Percentiles rank a stretch among this genome's conserved stretches.
These are phyloP conservation scores for Plagiodera versicolora DNA, from an alignment of 2,888 invertebrate genomes.

Conservation along the genomic window DNA sequence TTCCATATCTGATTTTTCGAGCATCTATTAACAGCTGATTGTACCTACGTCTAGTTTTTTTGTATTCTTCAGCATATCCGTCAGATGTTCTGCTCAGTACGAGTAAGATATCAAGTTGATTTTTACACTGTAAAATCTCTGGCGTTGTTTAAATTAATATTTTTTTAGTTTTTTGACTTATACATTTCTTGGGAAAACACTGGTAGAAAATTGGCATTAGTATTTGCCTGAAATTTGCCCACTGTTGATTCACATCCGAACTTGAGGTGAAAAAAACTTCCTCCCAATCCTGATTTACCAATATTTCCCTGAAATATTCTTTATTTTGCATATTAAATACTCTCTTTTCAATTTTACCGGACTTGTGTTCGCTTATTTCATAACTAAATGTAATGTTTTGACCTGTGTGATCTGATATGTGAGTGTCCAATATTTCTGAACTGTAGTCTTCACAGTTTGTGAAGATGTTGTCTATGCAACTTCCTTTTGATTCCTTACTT, in stretches of 20 bases:
- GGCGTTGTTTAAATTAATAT: neutral
- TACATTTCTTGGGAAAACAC: neutral
- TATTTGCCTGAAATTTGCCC: neutral
- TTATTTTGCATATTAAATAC: neutral
- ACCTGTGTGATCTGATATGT: neutral
- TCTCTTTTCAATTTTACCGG: neutral
- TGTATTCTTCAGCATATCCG: neutral
- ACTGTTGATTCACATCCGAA: neutral
- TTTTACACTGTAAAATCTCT: neutral
- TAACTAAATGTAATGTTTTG: neutral
- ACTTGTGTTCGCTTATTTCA: neutral
- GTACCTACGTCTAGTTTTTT: neutral
- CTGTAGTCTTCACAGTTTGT: neutral
- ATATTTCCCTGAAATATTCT: too few species aligned
- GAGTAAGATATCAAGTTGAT: neutral
- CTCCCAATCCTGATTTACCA: neutral
- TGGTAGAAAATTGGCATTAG: neutral
- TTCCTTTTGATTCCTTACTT: neutral
- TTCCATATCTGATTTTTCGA: neutral
- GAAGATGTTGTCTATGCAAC: neutral
- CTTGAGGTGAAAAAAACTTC: neutral
- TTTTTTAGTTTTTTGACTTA: neutral
- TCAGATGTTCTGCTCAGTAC: neutral
- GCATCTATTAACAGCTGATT: neutral
- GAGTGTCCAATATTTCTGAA: neutral